Conservation (phyloP, 53 echinoderm and acorn worm genomes). For the Luidia sarsii region DNA sequence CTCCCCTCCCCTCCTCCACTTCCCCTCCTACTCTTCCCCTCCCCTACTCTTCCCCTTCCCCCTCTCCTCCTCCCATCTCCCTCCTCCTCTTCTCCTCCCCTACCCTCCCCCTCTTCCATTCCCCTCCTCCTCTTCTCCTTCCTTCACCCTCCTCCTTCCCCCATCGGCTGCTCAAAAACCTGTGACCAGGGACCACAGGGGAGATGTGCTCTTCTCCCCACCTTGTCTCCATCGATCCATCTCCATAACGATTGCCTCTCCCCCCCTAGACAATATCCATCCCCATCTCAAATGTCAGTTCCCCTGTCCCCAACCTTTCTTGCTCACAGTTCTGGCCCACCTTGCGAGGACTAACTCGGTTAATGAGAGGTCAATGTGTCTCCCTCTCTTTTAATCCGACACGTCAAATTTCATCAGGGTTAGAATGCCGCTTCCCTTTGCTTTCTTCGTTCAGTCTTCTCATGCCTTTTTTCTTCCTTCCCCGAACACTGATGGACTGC, state of each 20-base stretch:
- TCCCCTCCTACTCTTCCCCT: too few species aligned
- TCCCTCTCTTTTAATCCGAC: neutral
- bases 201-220: slow-evolving; percentile 1
- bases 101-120: too few species aligned
- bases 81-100: too few species aligned
- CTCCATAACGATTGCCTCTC: neutral
- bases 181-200: neutral
- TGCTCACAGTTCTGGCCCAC: neutral
- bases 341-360: neutral
- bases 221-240: slow-evolving; percentile 22
- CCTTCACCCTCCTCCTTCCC: neutral
- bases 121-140: too few species aligned
- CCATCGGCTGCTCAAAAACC: slow-evolving; percentile 18
- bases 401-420: neutral
- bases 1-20: too few species aligned
- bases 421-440: too few species aligned
- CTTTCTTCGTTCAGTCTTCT: too few species aligned
- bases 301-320: neutral
- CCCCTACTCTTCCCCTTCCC: too few species aligned
- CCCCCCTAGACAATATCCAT: neutral
- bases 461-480: too few species aligned
- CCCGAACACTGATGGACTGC: too few species aligned
- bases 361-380: neutral
- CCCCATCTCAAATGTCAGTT: neutral
- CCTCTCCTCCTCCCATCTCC: too few species aligned